Base-by-base conservation (phyloP, 2,113 vertebrate species). In the Psilopsiagon aurifrons region DNA sequence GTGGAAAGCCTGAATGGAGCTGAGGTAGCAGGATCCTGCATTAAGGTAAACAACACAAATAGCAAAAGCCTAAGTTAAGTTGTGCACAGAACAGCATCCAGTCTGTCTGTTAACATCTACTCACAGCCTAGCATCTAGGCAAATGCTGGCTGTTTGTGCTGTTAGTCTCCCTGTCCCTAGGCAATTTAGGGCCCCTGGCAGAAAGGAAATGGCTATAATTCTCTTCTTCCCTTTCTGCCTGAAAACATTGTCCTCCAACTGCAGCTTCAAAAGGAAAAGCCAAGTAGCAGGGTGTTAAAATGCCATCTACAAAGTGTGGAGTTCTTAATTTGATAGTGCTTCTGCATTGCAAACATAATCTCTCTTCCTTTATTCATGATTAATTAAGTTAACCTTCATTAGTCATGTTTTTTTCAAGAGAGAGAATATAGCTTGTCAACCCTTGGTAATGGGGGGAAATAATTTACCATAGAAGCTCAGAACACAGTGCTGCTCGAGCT, bases 1-100 rank as follows among this genome's bases (percentile, higher is more conserved):
- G 64, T 99, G 57, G 97, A 98, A 46, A 96, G 91, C 33, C 93
- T 99, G 37, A 88, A 98, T 74, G 98, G 98, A 77, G 74, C 88
- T 44, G 74, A 97, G 88, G 64, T 98, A 23, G 97, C 98, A 41
- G 98, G 97, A 52, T 88, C 89, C 79, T 78, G 25, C 59, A 95
- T 98, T 87, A 97, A 97, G 98, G 98, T 98, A 97, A 87, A 27
- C 25, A 47, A 31, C 1, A 12, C 57, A 78, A 60, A 33, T 3
- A 79, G 43, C 57, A 84, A 17, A 62, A 71, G 12, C 41, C 23
- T 3, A 11, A 33, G 33, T 75, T 62, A 8, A 6, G 31, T 23
- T 52, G 27, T 76, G 55, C 10, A 18, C 39, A 76, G 43, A 60
- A 25, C 16, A 73, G 39, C n/a, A 54, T 31, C 27, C 46, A 49